phyloP scores from a whole-genome alignment of 1,140 invertebrate genomes.

The Lasioglossum baleicum region DNA sequence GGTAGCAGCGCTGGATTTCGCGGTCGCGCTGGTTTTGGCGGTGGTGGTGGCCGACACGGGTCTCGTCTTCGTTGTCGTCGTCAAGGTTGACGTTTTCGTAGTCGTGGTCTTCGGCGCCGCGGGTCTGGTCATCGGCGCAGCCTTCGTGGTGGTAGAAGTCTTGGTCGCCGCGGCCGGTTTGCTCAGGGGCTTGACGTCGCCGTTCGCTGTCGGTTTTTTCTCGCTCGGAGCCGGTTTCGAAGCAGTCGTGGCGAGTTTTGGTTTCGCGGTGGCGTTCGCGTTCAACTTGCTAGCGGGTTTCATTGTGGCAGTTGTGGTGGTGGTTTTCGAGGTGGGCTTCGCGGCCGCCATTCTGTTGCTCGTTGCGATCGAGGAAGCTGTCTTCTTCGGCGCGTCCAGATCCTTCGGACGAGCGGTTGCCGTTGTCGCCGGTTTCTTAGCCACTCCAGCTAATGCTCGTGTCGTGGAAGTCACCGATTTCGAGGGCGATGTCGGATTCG shows the following conservation, averaged over 20 bases:
- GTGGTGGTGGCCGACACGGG: constrained; percentile 47
- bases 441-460: constrained; percentile 50
- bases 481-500: constrained; percentile 70
- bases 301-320: constrained; percentile 42
- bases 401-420: constrained; percentile 53
- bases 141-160: background rate
- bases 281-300: constrained; percentile 18
- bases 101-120: constrained; percentile 60
- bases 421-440: constrained; percentile 63
- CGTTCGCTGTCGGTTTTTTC: constrained; percentile 80
- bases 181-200: constrained; percentile 77
- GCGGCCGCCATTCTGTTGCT: constrained; percentile 49
- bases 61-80: constrained; percentile 50
- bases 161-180: constrained; percentile 61
- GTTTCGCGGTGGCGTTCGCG: constrained; percentile 67
- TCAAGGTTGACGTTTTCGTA: constrained; percentile 17
- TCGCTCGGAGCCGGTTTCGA: constrained; percentile 55
- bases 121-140: constrained; percentile 36
- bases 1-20: constrained; percentile 4
- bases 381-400: constrained; percentile 59
- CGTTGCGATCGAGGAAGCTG: constrained; percentile 40
- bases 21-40: constrained; percentile 13
- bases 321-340: constrained; percentile 49
- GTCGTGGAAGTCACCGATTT: constrained; percentile 64
- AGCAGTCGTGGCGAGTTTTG: constrained; percentile 40